phyloP scores from a whole-genome alignment of 2,113 vertebrate species.

The Neopipo cinnamomea region DNA sequence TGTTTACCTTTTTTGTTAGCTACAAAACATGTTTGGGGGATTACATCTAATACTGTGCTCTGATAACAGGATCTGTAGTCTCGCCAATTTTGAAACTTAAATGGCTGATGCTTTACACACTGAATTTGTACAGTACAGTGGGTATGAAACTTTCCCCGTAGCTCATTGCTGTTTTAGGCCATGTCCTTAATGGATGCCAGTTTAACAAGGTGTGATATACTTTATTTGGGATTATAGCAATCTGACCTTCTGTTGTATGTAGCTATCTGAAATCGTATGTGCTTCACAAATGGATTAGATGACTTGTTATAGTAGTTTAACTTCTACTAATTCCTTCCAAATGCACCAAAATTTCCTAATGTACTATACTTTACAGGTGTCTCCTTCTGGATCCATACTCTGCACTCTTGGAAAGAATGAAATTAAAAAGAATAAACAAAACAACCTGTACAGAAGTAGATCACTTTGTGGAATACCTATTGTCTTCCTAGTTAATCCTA shows the following conservation, averaged over 20 bases:
- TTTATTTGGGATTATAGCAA: neutral
- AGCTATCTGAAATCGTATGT: neutral
- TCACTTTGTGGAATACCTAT: neutral
- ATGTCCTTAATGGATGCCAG: neutral
- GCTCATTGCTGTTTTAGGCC: neutral
- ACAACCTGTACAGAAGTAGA: neutral
- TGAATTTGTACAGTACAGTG: neutral
- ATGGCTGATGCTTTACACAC: neutral
- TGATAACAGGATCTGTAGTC: neutral
- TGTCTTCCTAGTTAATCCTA: neutral
- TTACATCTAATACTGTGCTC: neutral
- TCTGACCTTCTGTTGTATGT: neutral
- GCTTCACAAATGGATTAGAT: neutral
- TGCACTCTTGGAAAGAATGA: neutral
- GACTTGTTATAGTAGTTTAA: neutral
- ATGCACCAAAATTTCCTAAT: neutral
- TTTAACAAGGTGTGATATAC: neutral
- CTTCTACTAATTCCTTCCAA: neutral
- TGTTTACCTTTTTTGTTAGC: constrained; percentile 9
- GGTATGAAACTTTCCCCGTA: neutral
- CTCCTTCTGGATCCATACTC: neutral
- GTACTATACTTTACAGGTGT: neutral
- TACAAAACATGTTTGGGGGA: neutral
- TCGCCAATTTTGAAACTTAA: neutral
- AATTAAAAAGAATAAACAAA: neutral